Evolutionary conservation across 2,797 vertebrate species (phyloP), one percentile per base, ranked within the genome.

Genomic region (Tangara arthus): DNA sequence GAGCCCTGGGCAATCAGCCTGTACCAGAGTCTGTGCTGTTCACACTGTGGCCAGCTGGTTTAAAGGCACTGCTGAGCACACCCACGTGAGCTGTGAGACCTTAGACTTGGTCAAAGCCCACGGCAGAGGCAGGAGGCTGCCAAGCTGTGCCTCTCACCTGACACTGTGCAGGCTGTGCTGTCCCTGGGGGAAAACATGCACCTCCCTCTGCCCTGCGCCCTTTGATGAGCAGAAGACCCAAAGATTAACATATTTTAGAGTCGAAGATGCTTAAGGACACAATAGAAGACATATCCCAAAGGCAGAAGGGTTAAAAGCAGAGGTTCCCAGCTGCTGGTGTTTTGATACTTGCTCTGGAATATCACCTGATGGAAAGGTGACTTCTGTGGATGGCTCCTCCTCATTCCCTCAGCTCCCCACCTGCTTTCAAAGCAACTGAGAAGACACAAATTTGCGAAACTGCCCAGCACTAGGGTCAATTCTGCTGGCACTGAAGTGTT

Each of bases 381-480:
- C 41, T 85, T 3, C 59, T 80, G 30, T 5, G 39, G 44, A 50
- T 1, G 3, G 56, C 46, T 76, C 46, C 66, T 90, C 73, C 73
- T 93, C 44, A 47, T 32, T 49, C 34, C 60, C 70, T 55, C 80
- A 75, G 89, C 70, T 72, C n/a, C 59, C 28, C 28, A 15, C 55
- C 32, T 30, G 52, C 66, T 87, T 72, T 73, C 66, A 73, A 56
- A 90, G 87, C 82, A 76, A 44, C 11, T 59, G 56, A 87, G 86
- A 93, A 64, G 77, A 70, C 72, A 73, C 0, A 1, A 19, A 70
- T 41, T 50, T 83, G 35, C 63, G 42, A 37, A 73, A 90, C 80
- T 87, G 82, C 52, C 90, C 76, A 88, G 77, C 77, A 53, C 73
- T 59, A 65, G 84, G 95, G 82, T 94, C 95, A 91, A 3, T 53